A percentile compares a stretch with the other conserved stretches of the same genome.
Conservation (phyloP, 2,113 vertebrate genomes). For the Rostratula benghalensis region DNA sequence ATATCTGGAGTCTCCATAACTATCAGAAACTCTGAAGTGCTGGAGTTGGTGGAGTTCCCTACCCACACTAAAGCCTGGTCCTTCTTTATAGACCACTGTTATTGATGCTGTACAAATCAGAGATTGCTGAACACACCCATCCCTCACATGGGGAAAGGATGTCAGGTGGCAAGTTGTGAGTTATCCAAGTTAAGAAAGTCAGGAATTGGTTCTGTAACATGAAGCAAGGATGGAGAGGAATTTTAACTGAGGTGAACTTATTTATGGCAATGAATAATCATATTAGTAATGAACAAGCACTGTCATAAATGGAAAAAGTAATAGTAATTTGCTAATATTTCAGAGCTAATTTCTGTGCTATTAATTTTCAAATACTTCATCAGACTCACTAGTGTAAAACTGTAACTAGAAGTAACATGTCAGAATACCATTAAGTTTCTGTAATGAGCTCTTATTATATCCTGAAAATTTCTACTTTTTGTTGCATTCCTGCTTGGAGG, state of each 20-base stretch:
- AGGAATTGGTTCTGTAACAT: not conserved
- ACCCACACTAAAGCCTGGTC: not conserved
- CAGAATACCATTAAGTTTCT: not conserved
- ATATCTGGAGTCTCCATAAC: not conserved
- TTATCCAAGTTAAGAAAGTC: not conserved
- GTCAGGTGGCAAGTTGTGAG: not conserved
- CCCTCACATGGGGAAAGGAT: fast-evolving
- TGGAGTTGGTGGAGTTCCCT: not conserved
- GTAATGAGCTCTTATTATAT: not conserved
- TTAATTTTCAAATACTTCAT: not conserved
- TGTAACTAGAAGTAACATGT: not conserved
- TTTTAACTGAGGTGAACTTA: not conserved
- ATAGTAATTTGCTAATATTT: not conserved
- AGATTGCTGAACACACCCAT: not conserved
- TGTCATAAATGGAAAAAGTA: not conserved
- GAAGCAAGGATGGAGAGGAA: not conserved
- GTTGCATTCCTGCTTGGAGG: not conserved
- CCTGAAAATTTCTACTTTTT: not conserved
- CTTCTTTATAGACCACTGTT: not conserved
- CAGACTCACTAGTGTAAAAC: not conserved
- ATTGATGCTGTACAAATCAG: not conserved
- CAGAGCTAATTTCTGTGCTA: not conserved
- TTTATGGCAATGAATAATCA: not conserved
- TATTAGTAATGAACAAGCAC: not conserved
- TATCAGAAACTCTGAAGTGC: not conserved